phyloP scores from a whole-genome alignment of 2,113 vertebrate genomes.

The Phoxinus phoxinus region DNA sequence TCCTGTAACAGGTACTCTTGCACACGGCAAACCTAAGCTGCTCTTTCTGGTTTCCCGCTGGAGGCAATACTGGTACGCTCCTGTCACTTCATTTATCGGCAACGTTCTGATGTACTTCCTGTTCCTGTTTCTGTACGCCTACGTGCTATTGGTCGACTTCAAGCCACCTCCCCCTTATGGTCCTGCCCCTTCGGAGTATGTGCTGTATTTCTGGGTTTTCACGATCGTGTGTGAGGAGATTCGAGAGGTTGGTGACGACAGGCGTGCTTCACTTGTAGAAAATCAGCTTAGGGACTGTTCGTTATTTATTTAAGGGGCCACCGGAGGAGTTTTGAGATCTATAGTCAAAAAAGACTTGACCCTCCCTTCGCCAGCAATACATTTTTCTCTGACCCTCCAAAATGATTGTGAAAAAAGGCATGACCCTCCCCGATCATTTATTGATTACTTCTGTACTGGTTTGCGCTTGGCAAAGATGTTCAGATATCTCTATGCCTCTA shows the following conservation, averaged over 20 bases:
- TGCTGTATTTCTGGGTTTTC: slow-evolving; percentile 90
- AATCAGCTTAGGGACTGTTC: too few relatives aligned
- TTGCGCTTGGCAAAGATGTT: too few relatives aligned
- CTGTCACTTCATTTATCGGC: slow-evolving; percentile 85
- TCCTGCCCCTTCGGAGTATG: slow-evolving; percentile 71
- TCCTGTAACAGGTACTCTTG: background rate
- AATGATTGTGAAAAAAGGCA: too few relatives aligned
- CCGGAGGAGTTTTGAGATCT: too few relatives aligned
- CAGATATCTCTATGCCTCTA: too few relatives aligned
- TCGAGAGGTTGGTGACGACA: slow-evolving; percentile 72
- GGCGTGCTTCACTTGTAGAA: too few relatives aligned
- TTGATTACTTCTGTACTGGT: too few relatives aligned
- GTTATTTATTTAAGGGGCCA: too few relatives aligned
- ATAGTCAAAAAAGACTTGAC: too few relatives aligned
- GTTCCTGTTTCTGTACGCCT: slow-evolving; percentile 87
- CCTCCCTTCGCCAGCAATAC: too few relatives aligned
- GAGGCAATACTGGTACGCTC: slow-evolving; percentile 87
- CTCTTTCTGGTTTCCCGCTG: slow-evolving; percentile 76
- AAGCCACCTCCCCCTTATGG: slow-evolving; percentile 63
- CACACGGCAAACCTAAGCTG: slow-evolving; percentile 17
- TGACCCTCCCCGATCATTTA: too few relatives aligned
- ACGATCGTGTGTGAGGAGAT: slow-evolving; percentile 89
- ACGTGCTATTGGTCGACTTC: slow-evolving; percentile 84
- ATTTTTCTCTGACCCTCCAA: too few relatives aligned
- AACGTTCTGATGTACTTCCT: slow-evolving; percentile 91